Percentiles rank a stretch among this genome's conserved stretches.
These are phyloP conservation scores for Trichacis sp. DNA, from an alignment of 2,888 invertebrate species.

Conservation along the genomic window DNA sequence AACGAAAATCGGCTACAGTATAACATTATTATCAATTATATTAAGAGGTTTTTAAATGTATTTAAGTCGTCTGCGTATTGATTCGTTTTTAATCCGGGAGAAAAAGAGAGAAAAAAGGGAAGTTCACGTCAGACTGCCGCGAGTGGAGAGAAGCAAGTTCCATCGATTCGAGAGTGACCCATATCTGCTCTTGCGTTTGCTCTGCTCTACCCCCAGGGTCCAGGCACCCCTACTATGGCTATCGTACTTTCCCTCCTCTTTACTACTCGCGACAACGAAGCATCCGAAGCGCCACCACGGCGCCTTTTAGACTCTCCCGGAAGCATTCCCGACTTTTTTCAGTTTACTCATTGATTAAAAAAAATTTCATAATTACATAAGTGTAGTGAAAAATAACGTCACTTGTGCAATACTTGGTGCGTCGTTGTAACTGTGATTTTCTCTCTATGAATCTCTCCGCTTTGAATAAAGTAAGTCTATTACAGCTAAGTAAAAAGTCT, in stretches of 20 bases:
- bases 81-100: slow-evolving; percentile 64
- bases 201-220: slow-evolving; percentile 19
- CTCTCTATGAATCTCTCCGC: no score
- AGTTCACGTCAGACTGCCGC: slow-evolving; percentile 46
- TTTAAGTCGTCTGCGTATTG: no score
- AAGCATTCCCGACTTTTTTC: slow-evolving; percentile 54
- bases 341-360: slow-evolving; percentile 50
- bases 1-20: no score
- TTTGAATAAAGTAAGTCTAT: no score
- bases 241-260: slow-evolving; percentile 30
- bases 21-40: no score
- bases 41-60: no score
- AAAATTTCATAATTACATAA: no score
- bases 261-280: slow-evolving; percentile 33
- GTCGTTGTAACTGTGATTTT: no score
- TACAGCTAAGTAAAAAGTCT: no score
- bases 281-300: slow-evolving; percentile 38
- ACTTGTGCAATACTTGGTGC: no score
- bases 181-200: slow-evolving; percentile 57
- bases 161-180: slow-evolving; percentile 68
- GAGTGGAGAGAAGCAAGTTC: slow-evolving; percentile 57
- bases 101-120: slow-evolving; percentile 70
- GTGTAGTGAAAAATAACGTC: no score
- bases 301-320: slow-evolving; percentile 28
- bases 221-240: slow-evolving; percentile 25